Percentiles rank a stretch among this genome's conserved stretches.
Conservation (phyloP, 2,797 vertebrate species). For the Geotrypetes seraphini region DNA sequence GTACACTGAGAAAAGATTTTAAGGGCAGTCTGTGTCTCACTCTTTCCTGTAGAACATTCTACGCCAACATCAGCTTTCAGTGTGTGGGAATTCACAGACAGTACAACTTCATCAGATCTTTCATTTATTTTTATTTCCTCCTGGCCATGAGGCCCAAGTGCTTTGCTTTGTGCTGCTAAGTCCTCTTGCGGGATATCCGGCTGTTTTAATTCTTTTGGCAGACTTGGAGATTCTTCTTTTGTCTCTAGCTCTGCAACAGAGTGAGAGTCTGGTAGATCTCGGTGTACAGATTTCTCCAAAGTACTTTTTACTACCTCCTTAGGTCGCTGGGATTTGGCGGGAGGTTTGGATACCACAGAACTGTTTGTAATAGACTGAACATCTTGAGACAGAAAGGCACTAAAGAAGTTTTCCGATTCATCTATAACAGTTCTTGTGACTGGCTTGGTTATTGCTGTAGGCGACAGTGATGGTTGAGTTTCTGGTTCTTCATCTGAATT, state of each 20-base stretch:
- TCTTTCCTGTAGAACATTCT: constrained; percentile 11
- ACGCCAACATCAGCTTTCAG: constrained; percentile 16
- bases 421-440: constrained; percentile 88
- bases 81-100: neutral
- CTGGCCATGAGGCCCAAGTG: constrained; percentile 15
- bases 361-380: constrained; percentile 56
- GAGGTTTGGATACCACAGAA: constrained; percentile 83
- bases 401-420: constrained; percentile 92
- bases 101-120: constrained; percentile 15
- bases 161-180: constrained; percentile 23
- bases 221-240: constrained; percentile 21
- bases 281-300: constrained; percentile 32
- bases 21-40: neutral
- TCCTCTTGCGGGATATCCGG: constrained; percentile 12
- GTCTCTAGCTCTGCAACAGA: constrained; percentile 28
- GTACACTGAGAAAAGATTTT: constrained; percentile 36
- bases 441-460: constrained; percentile 89
- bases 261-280: constrained; percentile 20
- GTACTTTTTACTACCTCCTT: constrained; percentile 57
- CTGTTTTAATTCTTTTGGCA: constrained; percentile 24
- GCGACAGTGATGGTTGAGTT: constrained; percentile 54
- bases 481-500: constrained; percentile 52
- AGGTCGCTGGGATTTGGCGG: constrained; percentile 72
- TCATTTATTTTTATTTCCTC: constrained; percentile 19
- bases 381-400: constrained; percentile 81